These are phyloP conservation scores for Cryptops parisi DNA, from an alignment of 2,888 invertebrate genomes.

Conservation along the genomic window DNA sequence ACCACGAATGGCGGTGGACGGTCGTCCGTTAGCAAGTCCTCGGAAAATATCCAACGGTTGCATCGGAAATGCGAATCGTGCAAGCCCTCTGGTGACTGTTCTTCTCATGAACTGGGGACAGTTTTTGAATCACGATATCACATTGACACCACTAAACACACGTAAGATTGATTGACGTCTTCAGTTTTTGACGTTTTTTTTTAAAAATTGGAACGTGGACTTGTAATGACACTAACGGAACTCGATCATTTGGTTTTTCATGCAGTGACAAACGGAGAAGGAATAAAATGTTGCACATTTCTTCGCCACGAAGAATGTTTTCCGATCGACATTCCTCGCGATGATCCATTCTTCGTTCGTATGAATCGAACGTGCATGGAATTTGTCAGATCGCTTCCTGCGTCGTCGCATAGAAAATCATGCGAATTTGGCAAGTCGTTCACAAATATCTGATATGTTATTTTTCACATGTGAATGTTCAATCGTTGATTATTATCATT, in stretches of 20 bases:
- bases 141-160: slow-evolving; percentile 10
- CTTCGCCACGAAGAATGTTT: slow-evolving; percentile 46
- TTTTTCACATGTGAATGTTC: not conserved
- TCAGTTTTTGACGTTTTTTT: not conserved
- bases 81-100: slow-evolving; percentile 7
- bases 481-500: too few relatives aligned
- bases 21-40: slow-evolving; percentile 6
- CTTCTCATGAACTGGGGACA: slow-evolving; percentile 13
- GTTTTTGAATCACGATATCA: slow-evolving; percentile 12
- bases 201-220: too few relatives aligned
- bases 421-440: slow-evolving; percentile 10
- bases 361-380: slow-evolving; percentile 37
- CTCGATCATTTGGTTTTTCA: slow-evolving; percentile 1
- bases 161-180: slow-evolving; percentile 2
- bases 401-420: slow-evolving; percentile 22
- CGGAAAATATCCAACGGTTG: not conserved
- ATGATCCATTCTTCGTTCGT: slow-evolving; percentile 43
- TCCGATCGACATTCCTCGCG: slow-evolving; percentile 44
- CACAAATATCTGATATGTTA: not conserved
- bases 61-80: slow-evolving; percentile 6
- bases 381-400: slow-evolving; percentile 30
- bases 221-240: too few relatives aligned
- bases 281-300: slow-evolving; percentile 16
- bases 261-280: slow-evolving; percentile 17
- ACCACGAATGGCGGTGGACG: slow-evolving; percentile 7